Percentiles rank a stretch among this genome's conserved stretches.
Conservation (phyloP, 1,140 invertebrate genomes). For the Lerema accius region DNA sequence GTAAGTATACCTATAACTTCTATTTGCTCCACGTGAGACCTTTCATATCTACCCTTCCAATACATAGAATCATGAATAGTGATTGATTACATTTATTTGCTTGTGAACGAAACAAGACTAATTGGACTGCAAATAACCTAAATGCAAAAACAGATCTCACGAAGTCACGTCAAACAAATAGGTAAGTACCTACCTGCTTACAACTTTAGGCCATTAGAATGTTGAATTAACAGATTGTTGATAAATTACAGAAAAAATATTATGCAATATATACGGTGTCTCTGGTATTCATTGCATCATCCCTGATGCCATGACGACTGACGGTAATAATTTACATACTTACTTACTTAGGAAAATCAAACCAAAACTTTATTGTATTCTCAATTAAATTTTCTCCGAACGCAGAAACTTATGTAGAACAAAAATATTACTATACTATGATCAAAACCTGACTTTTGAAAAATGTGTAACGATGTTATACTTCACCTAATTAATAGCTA, state of each 20-base stretch:
- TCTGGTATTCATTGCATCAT: background rate
- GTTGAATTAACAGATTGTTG: slow-evolving; percentile 7
- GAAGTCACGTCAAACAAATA: slow-evolving; percentile 10
- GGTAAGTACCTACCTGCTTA: background rate
- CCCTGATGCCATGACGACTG: no score
- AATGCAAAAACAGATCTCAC: slow-evolving; percentile 6
- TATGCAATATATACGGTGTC: slow-evolving; percentile 38
- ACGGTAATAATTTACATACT: no score
- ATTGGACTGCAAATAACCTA: slow-evolving; percentile 41
- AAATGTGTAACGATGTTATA: no score
- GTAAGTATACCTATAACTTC: no score
- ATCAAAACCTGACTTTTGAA: no score
- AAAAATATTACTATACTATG: no score
- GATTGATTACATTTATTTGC: slow-evolving; percentile 18
- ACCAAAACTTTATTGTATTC: no score
- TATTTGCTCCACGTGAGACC: background rate
- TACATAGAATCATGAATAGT: slow-evolving; percentile 3
- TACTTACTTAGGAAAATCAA: no score
- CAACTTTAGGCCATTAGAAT: slow-evolving; percentile 15
- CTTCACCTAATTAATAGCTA: no score
- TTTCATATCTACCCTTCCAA: slow-evolving; percentile 12
- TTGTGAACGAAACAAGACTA: slow-evolving; percentile 34
- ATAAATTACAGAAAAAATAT: slow-evolving; percentile 26
- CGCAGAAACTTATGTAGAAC: no score
- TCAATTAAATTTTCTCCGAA: no score